These are phyloP conservation scores for Ispidina picta DNA, from an alignment of 2,797 vertebrate genomes.

Conservation along the genomic window DNA sequence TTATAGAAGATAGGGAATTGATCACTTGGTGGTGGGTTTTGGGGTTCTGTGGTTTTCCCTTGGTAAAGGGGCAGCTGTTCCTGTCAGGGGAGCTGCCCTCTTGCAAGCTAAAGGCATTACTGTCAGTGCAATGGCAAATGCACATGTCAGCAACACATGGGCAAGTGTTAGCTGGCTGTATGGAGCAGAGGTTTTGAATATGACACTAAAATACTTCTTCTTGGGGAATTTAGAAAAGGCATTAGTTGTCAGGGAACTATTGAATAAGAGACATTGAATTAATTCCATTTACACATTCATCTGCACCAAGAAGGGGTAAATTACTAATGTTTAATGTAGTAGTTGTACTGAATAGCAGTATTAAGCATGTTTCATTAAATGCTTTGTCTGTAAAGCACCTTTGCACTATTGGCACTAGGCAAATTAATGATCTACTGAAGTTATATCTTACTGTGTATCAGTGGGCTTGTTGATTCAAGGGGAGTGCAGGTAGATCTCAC, in stretches of 20 bases:
- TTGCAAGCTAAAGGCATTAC: neutral
- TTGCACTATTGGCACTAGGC: neutral
- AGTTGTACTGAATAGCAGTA: neutral
- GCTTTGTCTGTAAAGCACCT: neutral
- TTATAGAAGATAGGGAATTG: slow-evolving; percentile 1
- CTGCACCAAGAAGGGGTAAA: neutral
- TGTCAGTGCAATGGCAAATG: neutral
- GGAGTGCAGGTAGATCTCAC: neutral
- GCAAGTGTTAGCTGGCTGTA: neutral
- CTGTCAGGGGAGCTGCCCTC: neutral
- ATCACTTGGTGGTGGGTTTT: neutral
- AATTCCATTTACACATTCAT: neutral
- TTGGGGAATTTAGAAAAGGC: neutral
- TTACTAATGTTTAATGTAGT: neutral
- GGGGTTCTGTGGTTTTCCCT: neutral
- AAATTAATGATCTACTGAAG: neutral
- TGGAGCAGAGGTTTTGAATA: neutral
- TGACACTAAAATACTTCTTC: neutral
- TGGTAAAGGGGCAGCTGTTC: neutral
- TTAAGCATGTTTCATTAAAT: neutral
- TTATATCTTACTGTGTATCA: neutral
- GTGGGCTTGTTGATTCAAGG: neutral
- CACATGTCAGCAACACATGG: accelerated
- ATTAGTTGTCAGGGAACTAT: neutral
- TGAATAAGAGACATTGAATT: neutral